phyloP scores from a whole-genome alignment of 2,797 vertebrate genomes.

The Oophaga sylvatica region DNA sequence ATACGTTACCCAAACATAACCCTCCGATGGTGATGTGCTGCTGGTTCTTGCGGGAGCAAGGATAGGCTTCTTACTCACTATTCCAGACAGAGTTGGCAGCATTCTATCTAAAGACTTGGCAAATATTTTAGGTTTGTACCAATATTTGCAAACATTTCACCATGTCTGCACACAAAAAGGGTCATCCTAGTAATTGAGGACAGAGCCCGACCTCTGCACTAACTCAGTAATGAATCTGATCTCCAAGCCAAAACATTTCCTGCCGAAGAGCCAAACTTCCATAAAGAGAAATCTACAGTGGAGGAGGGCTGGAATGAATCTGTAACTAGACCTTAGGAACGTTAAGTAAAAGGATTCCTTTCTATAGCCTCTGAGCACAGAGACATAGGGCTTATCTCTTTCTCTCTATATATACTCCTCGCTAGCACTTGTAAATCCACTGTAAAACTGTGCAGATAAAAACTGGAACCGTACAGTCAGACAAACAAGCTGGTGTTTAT shows the following conservation, averaged over 20 bases:
- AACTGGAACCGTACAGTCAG: conserved; percentile 18
- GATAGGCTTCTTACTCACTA: not conserved
- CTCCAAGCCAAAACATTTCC: conserved; percentile 59
- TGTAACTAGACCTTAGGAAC: conserved; percentile 61
- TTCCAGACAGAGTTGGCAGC: conserved; percentile 20
- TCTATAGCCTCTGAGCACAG: conserved; percentile 52
- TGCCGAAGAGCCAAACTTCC: conserved; percentile 59
- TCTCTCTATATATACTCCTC: conserved; percentile 58
- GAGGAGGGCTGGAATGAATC: conserved; percentile 47
- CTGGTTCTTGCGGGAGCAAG: not conserved
- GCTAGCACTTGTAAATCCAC: conserved; percentile 53
- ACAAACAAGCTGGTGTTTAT: conserved; percentile 34
- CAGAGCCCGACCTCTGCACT: conserved; percentile 51
- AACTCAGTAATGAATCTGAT: conserved; percentile 59
- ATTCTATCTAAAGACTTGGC: conserved; percentile 7
- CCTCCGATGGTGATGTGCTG: not conserved
- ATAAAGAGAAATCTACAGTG: conserved; percentile 60
- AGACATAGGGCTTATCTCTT: conserved; percentile 55
- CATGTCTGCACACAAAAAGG: conserved; percentile 50
- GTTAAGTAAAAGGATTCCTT: conserved; percentile 62
- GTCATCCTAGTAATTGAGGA: conserved; percentile 46
- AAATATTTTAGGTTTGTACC: conserved; percentile 14
- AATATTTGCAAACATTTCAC: conserved; percentile 62
- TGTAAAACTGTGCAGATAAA: conserved; percentile 51
- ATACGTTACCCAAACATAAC: conserved; percentile 26